Base-by-base conservation (phyloP, 2,113 vertebrate species). In the Arizona elegans region DNA sequence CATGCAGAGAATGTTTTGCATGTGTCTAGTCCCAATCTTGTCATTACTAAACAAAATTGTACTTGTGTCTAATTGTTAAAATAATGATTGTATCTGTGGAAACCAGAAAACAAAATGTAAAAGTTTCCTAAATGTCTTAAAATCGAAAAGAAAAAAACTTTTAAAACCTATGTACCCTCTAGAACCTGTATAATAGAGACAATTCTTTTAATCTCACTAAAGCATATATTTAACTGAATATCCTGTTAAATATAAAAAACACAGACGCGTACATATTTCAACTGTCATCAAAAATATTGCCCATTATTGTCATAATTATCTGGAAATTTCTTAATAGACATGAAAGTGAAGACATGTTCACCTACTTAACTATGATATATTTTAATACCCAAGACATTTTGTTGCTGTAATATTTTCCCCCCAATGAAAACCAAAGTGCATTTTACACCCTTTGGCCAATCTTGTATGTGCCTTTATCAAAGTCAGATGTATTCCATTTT, bases 381-480 rank as follows among this genome's bases (percentile, higher is more conserved):
- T 98, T 98, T 97, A 96, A 98, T 96, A 94, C 95, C 94, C 96
- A 96, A 96, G 97, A 98, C 97, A 98, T 96, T 97, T 97, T 97
- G 98, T 99, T 99, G 98, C 98, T 98, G 98, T 98, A 97, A 98
- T 95, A 81, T 93, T 98, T 98, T 99, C 98, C 98, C 98, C 98
- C 98, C 97, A 98, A 98, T 98, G 97, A 99, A 98, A 99, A 98
- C 99, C 99, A 99, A 99, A 99, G 99, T 99, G 99, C 99, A 98
- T 98, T 99, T 98, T 99, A 98, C 88, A 98, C 98, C 98, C 99
- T 99, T 99, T 99, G 99, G 99, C 98, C 98, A 99, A 98, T 99
- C 98, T 99, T 99, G 98, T 99, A 99, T 99, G 99, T 99, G 99
- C 99, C 99, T 99, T 99, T 99, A 99, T 99, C 98, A 97, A 43